Base-by-base conservation (phyloP, 2,113 vertebrate species). In the Zingel zingel region DNA sequence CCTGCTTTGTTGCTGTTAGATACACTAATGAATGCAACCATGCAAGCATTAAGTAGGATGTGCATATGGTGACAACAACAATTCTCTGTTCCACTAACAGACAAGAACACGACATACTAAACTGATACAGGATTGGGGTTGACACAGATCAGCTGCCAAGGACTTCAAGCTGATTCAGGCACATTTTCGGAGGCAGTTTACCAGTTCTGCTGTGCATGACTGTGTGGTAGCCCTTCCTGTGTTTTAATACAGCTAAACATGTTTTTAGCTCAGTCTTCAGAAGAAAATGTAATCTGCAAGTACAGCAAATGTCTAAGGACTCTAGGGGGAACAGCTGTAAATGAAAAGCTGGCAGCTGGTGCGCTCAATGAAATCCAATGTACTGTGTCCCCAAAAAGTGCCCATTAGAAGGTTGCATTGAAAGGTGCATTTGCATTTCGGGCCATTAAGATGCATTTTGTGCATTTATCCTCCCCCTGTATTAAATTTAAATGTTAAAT, bases 241-340 rank as follows among this genome's bases (percentile, higher is more conserved):
- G 82, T 93, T 90, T 84, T 68, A 87, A 89, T 84, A 83, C 88
- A 82, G 79, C 79, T 80, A 39, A 92, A 90, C 91, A 91, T 88
- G 91, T 93, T 93, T 90, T 94, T 92, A 85, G 87, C 86, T 87
- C 77, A 65, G 70, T 77, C 79, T 89, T 92, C 81, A 78, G 85
- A 89, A 88, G 81, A 86, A 81, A 92, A 90, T 83, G 77, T 68
- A 94, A 92, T 93, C 90, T 86, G 84, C 86, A 88, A 89, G 80
- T 58, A 80, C 74, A 85, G 89, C 79, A 77, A 87, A 86, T 14
- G 61, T 82, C 67, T 84, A 62, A 91, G 66, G 91, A 84, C 90
- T 92, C 82, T 16, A 36, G 86, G 70, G 81, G 77, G 67, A 90
- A 86, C 89, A 90, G 90, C 85, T 94, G 90, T 83, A 87, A 90